Evolutionary conservation across 2,888 invertebrate species (phyloP), one percentile per base, ranked within the genome.

Genomic region (Microplitis deprimator): DNA sequence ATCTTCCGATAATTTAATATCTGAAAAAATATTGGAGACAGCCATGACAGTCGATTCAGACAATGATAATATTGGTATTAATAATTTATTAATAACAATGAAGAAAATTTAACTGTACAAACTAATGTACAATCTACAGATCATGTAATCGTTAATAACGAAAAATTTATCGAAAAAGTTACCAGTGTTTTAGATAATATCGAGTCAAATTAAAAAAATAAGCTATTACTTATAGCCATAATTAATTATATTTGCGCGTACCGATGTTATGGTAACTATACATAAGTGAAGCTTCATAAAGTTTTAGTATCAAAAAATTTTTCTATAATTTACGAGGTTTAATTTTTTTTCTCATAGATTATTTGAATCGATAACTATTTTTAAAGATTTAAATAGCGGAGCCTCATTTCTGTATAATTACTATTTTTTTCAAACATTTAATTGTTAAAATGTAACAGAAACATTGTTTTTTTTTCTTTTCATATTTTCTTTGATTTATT

Each of bases 51-150:
- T 39, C 38, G 81, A 84, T 78, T 75, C 75, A 16, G 82, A 84
- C 64, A 82, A 82, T 79, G 83, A 83, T 73, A 78, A 78, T 76
- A 40, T 75, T 17, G 41, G 59, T 73, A 68, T 79, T 59, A 73
- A 10, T 73, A 79, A 75, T 65, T 62, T 79, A 29, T 65, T 74
- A 60, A 68, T 60, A 50, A 76, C 16, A 65, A 20, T 64, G 64
- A 64, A 13, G 62, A 68, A 60, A 61, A 71, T n/a, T 39, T 68
- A 8, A 71, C 39, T 20, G 67, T 75, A 40, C 64, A 76, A n/a
- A 38, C 76, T 20, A 77, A 68, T 39, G 67, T 41, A 62, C 40
- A 70, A 38, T 50, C 50, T 75, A 29, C 3, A 29, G 77, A 76
- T 72, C 72, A n/a, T 29, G 68, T 76, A 72, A 75, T 74, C 60